A percentile compares a stretch with the other conserved stretches of the same genome.
phyloP scores from a whole-genome alignment of 1,140 invertebrate genomes.

The Platyura marginata region DNA sequence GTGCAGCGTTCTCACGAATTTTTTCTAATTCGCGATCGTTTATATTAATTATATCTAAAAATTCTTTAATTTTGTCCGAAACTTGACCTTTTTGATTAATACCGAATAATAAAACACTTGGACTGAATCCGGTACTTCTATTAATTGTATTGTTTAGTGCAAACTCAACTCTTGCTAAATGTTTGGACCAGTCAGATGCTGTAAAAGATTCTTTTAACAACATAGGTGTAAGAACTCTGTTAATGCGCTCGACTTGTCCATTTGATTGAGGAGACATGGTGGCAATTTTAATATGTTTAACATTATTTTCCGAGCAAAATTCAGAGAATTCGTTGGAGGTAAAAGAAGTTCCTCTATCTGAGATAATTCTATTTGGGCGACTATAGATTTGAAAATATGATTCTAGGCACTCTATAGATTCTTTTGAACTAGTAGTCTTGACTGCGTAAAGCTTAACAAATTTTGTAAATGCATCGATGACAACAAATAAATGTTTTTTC shows the following conservation, averaged over 20 bases:
- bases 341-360: constrained; percentile 13
- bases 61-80: constrained; percentile 4
- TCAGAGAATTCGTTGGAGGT: constrained; percentile 11
- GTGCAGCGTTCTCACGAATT: not conserved
- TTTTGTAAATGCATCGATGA: constrained; percentile 19
- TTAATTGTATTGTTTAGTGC: constrained; percentile 11
- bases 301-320: constrained; percentile 6
- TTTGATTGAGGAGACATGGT: constrained; percentile 8
- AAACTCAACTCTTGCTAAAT: constrained; percentile 9
- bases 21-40: not conserved
- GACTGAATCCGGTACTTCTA: constrained; percentile 7
- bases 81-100: constrained; percentile 3
- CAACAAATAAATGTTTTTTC: constrained; percentile 25
- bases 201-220: constrained; percentile 5
- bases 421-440: constrained; percentile 7
- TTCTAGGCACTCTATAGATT: constrained; percentile 11
- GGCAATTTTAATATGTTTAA: constrained; percentile 8
- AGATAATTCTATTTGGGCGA: constrained; percentile 10
- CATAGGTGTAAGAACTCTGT: constrained; percentile 9
- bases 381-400: constrained; percentile 7
- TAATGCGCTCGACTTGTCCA: constrained; percentile 11
- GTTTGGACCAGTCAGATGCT: constrained; percentile 9
- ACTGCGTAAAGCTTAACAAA: constrained; percentile 5
- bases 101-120: constrained; percentile 8
- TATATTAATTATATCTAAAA: not conserved